A percentile compares a stretch with the other conserved stretches of the same genome.
Evolutionary conservation across 1,140 invertebrate species (phyloP).

Genomic region (Nasonia vitripennis): DNA sequence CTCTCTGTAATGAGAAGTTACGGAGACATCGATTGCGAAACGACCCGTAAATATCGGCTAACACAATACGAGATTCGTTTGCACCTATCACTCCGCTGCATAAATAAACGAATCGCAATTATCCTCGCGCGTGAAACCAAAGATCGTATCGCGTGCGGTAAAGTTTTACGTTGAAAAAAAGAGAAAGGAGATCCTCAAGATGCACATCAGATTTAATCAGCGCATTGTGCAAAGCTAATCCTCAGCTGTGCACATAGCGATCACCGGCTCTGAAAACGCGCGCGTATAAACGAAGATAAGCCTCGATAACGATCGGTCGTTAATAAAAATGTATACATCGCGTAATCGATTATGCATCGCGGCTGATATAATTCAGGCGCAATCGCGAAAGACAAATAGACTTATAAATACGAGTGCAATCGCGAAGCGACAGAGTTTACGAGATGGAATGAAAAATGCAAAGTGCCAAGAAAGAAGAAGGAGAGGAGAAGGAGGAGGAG

Average conservation of each 20-base stretch:
- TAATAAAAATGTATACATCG: not conserved
- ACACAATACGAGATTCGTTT: not conserved
- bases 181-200: not conserved
- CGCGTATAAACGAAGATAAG: not conserved
- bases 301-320: not conserved
- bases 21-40: not conserved
- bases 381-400: constrained; percentile 22
- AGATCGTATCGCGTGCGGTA: too few relatives aligned
- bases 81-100: too few relatives aligned
- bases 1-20: not conserved
- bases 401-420: constrained; percentile 17
- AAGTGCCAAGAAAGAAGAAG: constrained; percentile 28
- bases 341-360: not conserved
- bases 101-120: too few relatives aligned
- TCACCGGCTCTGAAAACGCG: not conserved
- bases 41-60: not conserved
- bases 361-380: not conserved
- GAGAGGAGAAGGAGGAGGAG: not conserved
- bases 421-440: constrained; percentile 39
- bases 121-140: too few relatives aligned
- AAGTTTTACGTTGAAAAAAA: not conserved
- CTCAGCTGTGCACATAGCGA: not conserved
- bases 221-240: not conserved
- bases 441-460: constrained; percentile 48
- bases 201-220: not conserved